Evolutionary conservation across 1,140 invertebrate species (phyloP), one percentile per base, ranked within the genome.

Genomic region (Sitobion miscanthi): DNA sequence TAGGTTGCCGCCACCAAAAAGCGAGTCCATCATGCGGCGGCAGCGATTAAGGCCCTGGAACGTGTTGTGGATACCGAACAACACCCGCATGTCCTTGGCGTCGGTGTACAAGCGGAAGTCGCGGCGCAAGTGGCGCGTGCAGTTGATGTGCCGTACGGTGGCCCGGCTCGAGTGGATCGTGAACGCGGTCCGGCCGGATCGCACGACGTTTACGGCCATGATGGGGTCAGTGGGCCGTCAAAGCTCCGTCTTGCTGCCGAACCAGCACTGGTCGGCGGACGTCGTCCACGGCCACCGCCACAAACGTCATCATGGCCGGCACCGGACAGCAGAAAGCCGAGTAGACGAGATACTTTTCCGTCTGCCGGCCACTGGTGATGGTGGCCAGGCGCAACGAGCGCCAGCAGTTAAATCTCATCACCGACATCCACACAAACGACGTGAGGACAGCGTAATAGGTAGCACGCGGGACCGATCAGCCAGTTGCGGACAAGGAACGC

Each of bases 401-500:
- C 95, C 95, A 96, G 3, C 96, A 95, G 94, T 96, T 96, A 94
- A 96, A 96, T 0, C 96, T 95, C 95, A 97, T 96, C 3, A 96
- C 95, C 86, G 96, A 96, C 96, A 96, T 96, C 96, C 96, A 97
- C 93, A 96, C 96, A 94, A 96, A 96, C 0, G 96, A 95, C 0
- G 96, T 95, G 49, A 96, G 95, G 94, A 96, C 96, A 54, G 95
- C 82, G 94, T 96, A 96, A 94, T 96, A 96, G 6, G 96, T 95
- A 25, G 94, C 96, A 96, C 9, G 94, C 57, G 9, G 90, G 91
- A 0, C 94, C 94, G 1, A 94, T 85, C 45, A 93, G 90, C 82
- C 95, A 95, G 30, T 94, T 49, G 30, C 95, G 95, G 7, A 95
- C 94, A 52, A 96, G 95, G 94, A 96, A 96, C 35, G 95, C 94